Percentiles rank a stretch among this genome's conserved stretches.
These are phyloP conservation scores for Penaeus monodon DNA, from an alignment of 2,888 invertebrate species.

Conservation along the genomic window DNA sequence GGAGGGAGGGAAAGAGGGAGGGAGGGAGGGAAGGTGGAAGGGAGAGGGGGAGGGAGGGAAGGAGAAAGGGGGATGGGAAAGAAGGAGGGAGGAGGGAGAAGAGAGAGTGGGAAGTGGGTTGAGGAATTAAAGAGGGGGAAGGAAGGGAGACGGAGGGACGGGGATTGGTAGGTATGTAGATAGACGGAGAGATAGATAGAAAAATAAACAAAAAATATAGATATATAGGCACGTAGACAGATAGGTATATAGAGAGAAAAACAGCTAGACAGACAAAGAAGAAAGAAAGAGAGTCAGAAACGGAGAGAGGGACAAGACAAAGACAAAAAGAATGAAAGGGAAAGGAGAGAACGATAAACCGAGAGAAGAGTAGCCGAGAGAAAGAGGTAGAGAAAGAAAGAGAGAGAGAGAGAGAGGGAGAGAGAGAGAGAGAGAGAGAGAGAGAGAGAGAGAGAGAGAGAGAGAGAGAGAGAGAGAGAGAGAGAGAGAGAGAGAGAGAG, in stretches of 20 bases:
- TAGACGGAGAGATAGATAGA: background rate
- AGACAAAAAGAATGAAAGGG: no score
- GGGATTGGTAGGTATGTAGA: background rate
- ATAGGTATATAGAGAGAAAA: background rate
- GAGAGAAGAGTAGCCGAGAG: no score
- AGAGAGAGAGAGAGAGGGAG: no score
- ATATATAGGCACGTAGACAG: background rate
- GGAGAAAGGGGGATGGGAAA: background rate
- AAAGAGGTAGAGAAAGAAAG: no score
- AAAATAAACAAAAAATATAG: no score
- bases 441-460: slow-evolving; percentile 21
- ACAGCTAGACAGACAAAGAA: background rate
- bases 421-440: background rate
- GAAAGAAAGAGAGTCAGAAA: slow-evolving; percentile 9
- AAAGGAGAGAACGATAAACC: no score
- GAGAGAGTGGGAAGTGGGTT: background rate
- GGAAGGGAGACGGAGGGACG: background rate
- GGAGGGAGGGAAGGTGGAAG: no score
- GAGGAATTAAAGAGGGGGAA: background rate
- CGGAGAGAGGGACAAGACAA: background rate
- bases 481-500: no score
- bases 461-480: background rate
- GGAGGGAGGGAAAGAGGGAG: no score
- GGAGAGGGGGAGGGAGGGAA: background rate
- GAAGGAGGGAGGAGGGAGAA: background rate